Evolutionary conservation across 2,113 vertebrate species (phyloP), one percentile per base, ranked within the genome.

Genomic region (Pagrus major): DNA sequence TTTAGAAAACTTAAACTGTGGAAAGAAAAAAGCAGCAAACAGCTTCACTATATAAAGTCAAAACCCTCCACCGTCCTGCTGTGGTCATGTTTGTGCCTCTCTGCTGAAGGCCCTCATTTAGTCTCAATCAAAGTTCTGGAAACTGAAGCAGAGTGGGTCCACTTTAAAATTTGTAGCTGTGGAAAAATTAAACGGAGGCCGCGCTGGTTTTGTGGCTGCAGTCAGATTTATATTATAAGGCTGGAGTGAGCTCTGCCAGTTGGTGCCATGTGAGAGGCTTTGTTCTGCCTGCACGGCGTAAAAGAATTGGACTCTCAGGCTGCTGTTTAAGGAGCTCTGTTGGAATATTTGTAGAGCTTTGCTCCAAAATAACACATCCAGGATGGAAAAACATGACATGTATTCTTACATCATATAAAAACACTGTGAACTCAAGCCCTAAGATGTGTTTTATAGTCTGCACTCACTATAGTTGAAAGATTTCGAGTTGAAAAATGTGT

Each of bases 71-170:
- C 52, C 59, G 0, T 65, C 25, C 67, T 56, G 66, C 55, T 76
- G 71, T 33, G 78, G 81, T 33, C 52, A 71, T 77, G 71, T 80
- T 86, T 83, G 69, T 81, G 65, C 58, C 78, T 76, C 51, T 59
- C 60, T 71, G 69, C 79, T 78, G 79, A 86, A 85, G 79, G 80
- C 78, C 80, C 77, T 91, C 87, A 90, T 91, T 91, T 91, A 68
- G 75, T 41, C 78, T 81, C 81, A 67, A 85, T 86, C 71, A 82
- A 41, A 80, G 72, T 70, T 71, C 76, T 84, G 90, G 80, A 91
- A 91, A 87, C 65, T 81, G 81, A 20, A 71, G 42, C 66, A 20
- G 61, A 89, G 81, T 72, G 75, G 80, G 44, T 87, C 79, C 84
- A 54, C 86, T 87, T 86, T 81, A 49, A 78, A 81, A 86, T 85